Percentiles rank a stretch among this genome's conserved stretches.
phyloP scores from a whole-genome alignment of 2,797 vertebrate genomes.

The Coreius guichenoti region DNA sequence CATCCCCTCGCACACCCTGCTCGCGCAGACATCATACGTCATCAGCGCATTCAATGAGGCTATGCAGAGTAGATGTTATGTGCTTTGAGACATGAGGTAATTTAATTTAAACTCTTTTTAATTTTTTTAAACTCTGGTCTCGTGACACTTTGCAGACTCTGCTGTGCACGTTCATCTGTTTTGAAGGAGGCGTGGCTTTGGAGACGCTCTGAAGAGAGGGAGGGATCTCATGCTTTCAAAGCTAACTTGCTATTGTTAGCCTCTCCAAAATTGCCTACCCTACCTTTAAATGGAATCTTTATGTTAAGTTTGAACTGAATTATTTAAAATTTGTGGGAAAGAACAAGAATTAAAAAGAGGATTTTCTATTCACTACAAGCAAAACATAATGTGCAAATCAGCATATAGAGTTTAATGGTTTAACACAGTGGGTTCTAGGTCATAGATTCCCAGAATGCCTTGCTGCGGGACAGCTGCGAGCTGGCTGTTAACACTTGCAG shows the following conservation, averaged over 20 bases:
- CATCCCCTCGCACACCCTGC: too few species aligned
- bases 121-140: too few species aligned
- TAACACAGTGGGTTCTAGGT: constrained; percentile 38
- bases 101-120: too few species aligned
- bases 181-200: too few species aligned
- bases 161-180: too few species aligned
- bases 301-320: background rate
- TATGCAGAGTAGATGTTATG: too few species aligned
- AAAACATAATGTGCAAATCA: background rate
- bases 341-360: background rate
- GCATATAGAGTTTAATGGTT: background rate
- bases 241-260: too few species aligned
- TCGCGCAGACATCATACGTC: too few species aligned
- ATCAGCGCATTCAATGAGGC: too few species aligned
- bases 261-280: background rate
- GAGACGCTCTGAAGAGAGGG: too few species aligned
- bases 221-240: background rate
- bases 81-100: too few species aligned
- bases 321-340: background rate
- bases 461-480: constrained; percentile 69
- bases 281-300: background rate
- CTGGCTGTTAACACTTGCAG: constrained; percentile 71
- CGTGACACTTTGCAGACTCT: too few species aligned
- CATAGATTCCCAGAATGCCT: constrained; percentile 71
- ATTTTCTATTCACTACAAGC: background rate